Evolutionary conservation across 2,888 invertebrate genomes (phyloP).

Genomic region (Pristionchus japonicus): DNA sequence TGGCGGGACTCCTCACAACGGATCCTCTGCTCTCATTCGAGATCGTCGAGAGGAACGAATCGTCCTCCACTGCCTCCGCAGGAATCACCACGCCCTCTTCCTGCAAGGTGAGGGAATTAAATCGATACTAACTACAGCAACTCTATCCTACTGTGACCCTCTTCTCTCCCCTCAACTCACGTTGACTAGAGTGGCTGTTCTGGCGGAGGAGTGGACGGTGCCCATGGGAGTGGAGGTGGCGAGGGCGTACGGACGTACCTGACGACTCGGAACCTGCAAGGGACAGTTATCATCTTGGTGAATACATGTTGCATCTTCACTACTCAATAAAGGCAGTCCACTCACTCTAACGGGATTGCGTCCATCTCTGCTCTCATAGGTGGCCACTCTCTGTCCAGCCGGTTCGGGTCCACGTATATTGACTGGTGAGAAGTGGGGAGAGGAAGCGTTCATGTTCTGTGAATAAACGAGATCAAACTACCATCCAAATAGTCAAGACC

Average conservation of each 20-base stretch:
- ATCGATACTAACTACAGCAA: too few species aligned
- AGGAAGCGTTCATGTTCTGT: background rate
- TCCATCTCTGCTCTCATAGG: slow-evolving; percentile 44
- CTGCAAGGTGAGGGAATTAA: background rate
- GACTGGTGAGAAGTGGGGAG: slow-evolving; percentile 46
- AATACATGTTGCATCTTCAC: background rate
- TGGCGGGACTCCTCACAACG: slow-evolving; percentile 6
- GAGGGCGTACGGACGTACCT: slow-evolving; percentile 52
- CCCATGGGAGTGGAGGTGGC: slow-evolving; percentile 57
- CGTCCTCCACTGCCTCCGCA: slow-evolving; percentile 40
- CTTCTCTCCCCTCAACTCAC: too few species aligned
- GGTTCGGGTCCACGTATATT: slow-evolving; percentile 26
- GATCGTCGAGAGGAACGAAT: slow-evolving; percentile 43
- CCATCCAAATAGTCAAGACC: background rate
- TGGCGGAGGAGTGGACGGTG: slow-evolving; percentile 31
- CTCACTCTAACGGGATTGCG: slow-evolving; percentile 38
- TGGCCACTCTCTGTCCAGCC: slow-evolving; percentile 45
- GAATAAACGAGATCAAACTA: background rate
- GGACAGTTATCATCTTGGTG: background rate
- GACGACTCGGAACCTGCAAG: slow-evolving; percentile 39
- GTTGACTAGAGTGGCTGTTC: background rate
- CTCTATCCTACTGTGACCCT: too few species aligned
- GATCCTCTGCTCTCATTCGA: slow-evolving; percentile 3
- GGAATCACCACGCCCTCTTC: slow-evolving; percentile 8
- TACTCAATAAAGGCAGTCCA: background rate